Percentiles rank a stretch among this genome's conserved stretches.
Evolutionary conservation across 2,113 vertebrate genomes (phyloP).

Genomic region (Odontophorus gujanensis): DNA sequence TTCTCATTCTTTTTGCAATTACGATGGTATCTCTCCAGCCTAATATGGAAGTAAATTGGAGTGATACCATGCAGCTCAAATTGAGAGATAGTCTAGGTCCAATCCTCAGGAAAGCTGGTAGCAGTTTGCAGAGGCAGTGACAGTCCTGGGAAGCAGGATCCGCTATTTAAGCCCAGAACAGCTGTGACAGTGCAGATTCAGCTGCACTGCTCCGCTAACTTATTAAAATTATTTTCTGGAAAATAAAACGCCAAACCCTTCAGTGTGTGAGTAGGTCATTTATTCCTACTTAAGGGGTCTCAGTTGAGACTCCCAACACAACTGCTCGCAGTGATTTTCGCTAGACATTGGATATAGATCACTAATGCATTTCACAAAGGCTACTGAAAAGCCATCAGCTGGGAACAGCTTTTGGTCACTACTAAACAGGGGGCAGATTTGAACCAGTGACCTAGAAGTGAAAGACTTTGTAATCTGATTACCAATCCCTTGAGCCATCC

Average conservation of each 20-base stretch:
- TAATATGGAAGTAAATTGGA: slow-evolving; percentile 22
- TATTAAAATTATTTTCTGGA: slow-evolving; percentile 27
- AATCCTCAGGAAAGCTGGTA: slow-evolving; percentile 56
- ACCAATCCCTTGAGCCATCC: slow-evolving; percentile 76
- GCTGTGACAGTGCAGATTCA: background rate
- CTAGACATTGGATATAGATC: slow-evolving; percentile 47
- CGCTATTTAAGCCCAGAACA: background rate
- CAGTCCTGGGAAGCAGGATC: background rate
- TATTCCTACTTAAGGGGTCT: slow-evolving; percentile 7
- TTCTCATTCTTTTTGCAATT: background rate
- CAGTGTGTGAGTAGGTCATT: background rate
- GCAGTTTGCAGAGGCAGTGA: slow-evolving; percentile 36
- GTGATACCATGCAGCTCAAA: slow-evolving; percentile 22
- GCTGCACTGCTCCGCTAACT: background rate
- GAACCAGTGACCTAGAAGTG: slow-evolving; percentile 79
- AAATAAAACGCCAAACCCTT: slow-evolving; percentile 7
- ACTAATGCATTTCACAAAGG: slow-evolving; percentile 64
- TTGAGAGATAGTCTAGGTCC: slow-evolving; percentile 36
- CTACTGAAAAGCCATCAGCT: slow-evolving; percentile 73
- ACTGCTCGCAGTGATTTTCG: slow-evolving; percentile 24
- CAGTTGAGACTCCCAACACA: background rate
- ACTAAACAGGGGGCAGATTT: slow-evolving; percentile 74
- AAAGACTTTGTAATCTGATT: slow-evolving; percentile 80
- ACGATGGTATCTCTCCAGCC: background rate
- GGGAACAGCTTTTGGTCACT: slow-evolving; percentile 72